phyloP scores from a whole-genome alignment of 2,888 invertebrate genomes.

The Cosmorhoe ocellata region DNA sequence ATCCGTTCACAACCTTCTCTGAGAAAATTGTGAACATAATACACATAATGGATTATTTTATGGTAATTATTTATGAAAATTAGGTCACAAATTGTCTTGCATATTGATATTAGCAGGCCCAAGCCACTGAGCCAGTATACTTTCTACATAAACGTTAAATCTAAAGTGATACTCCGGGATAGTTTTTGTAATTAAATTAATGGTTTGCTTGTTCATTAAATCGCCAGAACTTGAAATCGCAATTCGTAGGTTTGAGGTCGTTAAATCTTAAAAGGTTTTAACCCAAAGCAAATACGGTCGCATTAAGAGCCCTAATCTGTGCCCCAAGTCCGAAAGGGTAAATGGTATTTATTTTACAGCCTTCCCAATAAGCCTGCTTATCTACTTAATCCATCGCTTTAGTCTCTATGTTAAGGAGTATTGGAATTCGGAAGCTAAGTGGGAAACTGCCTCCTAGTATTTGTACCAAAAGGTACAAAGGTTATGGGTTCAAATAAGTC shows the following conservation, averaged over 20 bases:
- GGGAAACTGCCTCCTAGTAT: background rate
- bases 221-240: background rate
- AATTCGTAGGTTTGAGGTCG: slow-evolving; percentile 24
- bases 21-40: too few species aligned
- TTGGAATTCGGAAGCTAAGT: background rate
- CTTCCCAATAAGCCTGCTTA: slow-evolving; percentile 29
- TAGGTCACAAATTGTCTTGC: too few species aligned
- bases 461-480: too few species aligned
- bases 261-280: slow-evolving; percentile 34
- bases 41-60: too few species aligned
- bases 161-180: background rate
- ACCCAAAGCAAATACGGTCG: slow-evolving; percentile 32
- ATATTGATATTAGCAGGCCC: too few species aligned
- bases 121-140: too few species aligned
- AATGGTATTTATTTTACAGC: slow-evolving; percentile 37
- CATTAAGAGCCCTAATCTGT: slow-evolving; percentile 35
- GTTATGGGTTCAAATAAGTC: background rate
- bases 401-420: slow-evolving; percentile 9
- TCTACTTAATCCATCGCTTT: slow-evolving; percentile 26
- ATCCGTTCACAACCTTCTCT: too few species aligned
- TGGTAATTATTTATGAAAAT: too few species aligned
- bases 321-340: slow-evolving; percentile 30
- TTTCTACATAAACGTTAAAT: too few species aligned
- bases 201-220: slow-evolving; percentile 1
- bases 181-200: slow-evolving; percentile 3